Percentiles rank a stretch among this genome's conserved stretches.
phyloP scores from a whole-genome alignment of 2,888 invertebrate species.

The Cryptophagus acutangulus region DNA sequence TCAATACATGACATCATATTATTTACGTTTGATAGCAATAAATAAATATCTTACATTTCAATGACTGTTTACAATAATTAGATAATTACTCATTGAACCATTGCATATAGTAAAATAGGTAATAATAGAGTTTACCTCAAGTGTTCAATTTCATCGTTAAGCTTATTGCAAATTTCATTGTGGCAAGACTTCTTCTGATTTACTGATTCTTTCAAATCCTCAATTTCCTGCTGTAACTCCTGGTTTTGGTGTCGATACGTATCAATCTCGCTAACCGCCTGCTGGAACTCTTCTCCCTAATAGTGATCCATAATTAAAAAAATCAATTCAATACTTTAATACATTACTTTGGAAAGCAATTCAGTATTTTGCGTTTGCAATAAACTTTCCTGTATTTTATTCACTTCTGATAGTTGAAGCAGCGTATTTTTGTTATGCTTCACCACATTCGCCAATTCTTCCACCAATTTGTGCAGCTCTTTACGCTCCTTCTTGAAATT shows the following conservation, averaged over 20 bases:
- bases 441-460: slow-evolving; percentile 30
- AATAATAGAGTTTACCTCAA: slow-evolving; percentile 17
- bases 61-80: too few species aligned
- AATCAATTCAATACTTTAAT: slow-evolving; percentile 1
- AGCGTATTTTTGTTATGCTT: slow-evolving; percentile 31
- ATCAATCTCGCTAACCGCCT: slow-evolving; percentile 27
- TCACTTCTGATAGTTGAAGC: slow-evolving; percentile 29
- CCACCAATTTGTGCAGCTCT: slow-evolving; percentile 29
- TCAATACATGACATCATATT: too few species aligned
- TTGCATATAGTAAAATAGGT: neutral
- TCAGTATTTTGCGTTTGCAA: slow-evolving; percentile 28
- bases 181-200: slow-evolving; percentile 22
- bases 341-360: slow-evolving; percentile 28
- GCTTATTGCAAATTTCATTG: too few species aligned
- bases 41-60: too few species aligned
- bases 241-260: slow-evolving; percentile 20
- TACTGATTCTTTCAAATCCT: slow-evolving; percentile 23
- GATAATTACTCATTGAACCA: neutral
- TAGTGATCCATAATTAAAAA: slow-evolving; percentile 9
- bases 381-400: slow-evolving; percentile 30
- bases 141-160: slow-evolving; percentile 25
- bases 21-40: too few species aligned
- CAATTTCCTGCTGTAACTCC: slow-evolving; percentile 24
- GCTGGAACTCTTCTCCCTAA: slow-evolving; percentile 26
- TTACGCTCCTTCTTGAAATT: slow-evolving; percentile 23